Conservation (phyloP, 2,888 invertebrate species). For the Idaea biselata region DNA sequence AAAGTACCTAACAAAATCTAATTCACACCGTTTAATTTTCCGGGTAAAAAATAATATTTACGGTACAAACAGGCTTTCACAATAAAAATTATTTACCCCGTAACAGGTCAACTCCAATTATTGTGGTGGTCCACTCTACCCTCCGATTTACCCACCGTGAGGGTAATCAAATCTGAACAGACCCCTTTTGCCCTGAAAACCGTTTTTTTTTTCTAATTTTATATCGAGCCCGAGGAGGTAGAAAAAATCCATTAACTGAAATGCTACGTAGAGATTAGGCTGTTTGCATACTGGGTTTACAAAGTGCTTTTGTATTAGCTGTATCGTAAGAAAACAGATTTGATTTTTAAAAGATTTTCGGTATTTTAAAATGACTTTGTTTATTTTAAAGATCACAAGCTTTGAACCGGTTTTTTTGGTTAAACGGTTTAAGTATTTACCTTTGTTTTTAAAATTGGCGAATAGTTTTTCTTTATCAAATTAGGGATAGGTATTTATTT, state of each 20-base stretch:
- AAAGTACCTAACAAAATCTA: background rate
- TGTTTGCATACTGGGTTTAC: constrained; percentile 21
- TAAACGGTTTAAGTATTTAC: background rate
- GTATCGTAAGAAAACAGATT: constrained; percentile 5
- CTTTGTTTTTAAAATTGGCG: background rate
- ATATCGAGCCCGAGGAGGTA: constrained; percentile 25
- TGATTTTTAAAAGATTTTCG: background rate
- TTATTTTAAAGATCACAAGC: background rate
- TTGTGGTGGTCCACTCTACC: constrained; percentile 26
- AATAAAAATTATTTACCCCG: background rate
- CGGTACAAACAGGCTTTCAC: background rate
- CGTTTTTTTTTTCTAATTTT: constrained; percentile 39
- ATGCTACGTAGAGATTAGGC: constrained; percentile 22
- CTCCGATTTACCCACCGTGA: constrained; percentile 36
- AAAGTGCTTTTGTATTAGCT: constrained; percentile 6
- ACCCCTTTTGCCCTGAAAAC: constrained; percentile 35
- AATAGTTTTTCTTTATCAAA: background rate
- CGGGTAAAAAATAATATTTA: background rate
- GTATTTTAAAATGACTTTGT: background rate
- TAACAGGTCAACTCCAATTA: background rate
- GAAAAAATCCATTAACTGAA: constrained; percentile 36
- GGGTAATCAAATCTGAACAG: constrained; percentile 41
- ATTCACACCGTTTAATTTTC: background rate
- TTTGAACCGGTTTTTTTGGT: background rate
- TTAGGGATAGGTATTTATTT: background rate